Conservation (phyloP, 2,797 vertebrate species). For the Pygocentrus nattereri region DNA sequence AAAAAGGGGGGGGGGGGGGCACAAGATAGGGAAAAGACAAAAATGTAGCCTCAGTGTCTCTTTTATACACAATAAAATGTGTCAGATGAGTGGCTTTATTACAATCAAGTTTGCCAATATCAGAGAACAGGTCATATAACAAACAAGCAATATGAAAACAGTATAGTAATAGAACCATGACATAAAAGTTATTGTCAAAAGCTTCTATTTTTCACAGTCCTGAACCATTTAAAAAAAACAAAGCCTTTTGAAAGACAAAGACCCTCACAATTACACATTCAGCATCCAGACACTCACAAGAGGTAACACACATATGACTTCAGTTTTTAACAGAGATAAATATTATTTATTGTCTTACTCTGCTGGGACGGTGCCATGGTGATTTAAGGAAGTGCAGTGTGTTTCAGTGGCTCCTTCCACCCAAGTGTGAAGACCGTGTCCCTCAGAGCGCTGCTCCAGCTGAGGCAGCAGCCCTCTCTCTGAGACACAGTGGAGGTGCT, state of each 20-base stretch:
- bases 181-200: too few species aligned
- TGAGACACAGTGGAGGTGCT: slow-evolving; percentile 23
- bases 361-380: slow-evolving; percentile 42
- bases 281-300: background rate
- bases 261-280: background rate
- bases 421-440: slow-evolving; percentile 26
- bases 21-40: too few species aligned
- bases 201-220: background rate
- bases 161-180: too few species aligned
- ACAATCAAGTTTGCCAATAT: background rate
- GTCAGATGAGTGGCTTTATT: background rate
- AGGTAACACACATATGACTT: background rate
- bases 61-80: background rate
- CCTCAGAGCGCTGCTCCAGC: slow-evolving; percentile 31
- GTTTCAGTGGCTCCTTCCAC: slow-evolving; percentile 35
- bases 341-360: slow-evolving; percentile 35
- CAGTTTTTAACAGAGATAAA: background rate
- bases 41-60: background rate
- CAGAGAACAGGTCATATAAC: background rate
- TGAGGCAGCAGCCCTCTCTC: slow-evolving; percentile 42
- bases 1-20: too few species aligned
- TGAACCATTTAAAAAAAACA: background rate
- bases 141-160: too few species aligned
- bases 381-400: slow-evolving; percentile 7
- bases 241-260: background rate